Base-by-base conservation (phyloP, 2,888 invertebrate species). In the Entomobrya proxima region DNA sequence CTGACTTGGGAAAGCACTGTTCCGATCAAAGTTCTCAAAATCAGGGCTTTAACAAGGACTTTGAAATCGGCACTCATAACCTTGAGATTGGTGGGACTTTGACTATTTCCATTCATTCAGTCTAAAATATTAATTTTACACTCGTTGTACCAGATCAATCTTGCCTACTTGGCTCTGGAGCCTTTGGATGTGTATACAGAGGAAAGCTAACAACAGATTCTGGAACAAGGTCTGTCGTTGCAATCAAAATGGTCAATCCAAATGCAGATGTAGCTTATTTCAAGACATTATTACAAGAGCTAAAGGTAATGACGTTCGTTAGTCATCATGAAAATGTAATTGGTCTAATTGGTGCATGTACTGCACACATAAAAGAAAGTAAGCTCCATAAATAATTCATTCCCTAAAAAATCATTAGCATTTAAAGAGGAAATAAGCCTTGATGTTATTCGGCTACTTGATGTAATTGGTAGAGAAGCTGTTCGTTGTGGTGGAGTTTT, bases 401-500 rank as follows among this genome's bases (percentile, higher is more conserved):
- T n/a, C n/a, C n/a, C n/a, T n/a, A n/a, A n/a, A n/a, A n/a, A n/a
- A n/a, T n/a, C n/a, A n/a, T n/a, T n/a, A n/a, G n/a, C n/a, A n/a
- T n/a, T n/a, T n/a, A n/a, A n/a, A n/a, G n/a, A n/a, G n/a, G n/a
- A n/a, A n/a, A n/a, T n/a, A n/a, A n/a, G n/a, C n/a, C n/a, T n/a
- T n/a, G n/a, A n/a, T n/a, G n/a, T n/a, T n/a, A n/a, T n/a, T n/a
- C n/a, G n/a, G n/a, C n/a, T n/a, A 77, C 6, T 44, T 61, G 52
- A 18, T 55, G 2, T 18, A 18, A 78, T 47, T 32, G 9, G n/a
- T 32, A 88, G 88, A 87, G 55, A 86, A 84, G n/a, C 55, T 88
- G n/a, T 88, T 81, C 44, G 78, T 88, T 35, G 87, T 88, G 32
- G 87, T 88, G 35, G 88, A 88, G 37, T 87, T 88, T 21, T 88